phyloP scores from a whole-genome alignment of 2,888 invertebrate species.

The Drosophila buzzatii region DNA sequence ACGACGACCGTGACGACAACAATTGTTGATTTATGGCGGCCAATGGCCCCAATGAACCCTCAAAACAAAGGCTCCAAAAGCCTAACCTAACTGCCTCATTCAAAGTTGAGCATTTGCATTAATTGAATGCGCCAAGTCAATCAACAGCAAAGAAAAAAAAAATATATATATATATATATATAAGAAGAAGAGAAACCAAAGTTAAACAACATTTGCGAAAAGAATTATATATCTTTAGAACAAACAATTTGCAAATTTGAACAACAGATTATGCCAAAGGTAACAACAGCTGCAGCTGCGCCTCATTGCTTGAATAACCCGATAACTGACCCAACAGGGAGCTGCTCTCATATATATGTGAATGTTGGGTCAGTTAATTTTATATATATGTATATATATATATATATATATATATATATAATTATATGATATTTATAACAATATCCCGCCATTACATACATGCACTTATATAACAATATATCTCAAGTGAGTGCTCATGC shows the following conservation, averaged over 20 bases:
- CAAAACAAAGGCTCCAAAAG: not conserved
- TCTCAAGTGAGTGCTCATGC: too few relatives aligned
- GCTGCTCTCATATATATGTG: not conserved
- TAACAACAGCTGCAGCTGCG: not conserved
- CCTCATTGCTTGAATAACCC: too few relatives aligned
- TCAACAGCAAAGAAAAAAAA: not conserved
- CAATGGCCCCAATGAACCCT: conserved; percentile 47
- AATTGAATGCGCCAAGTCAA: conserved; percentile 37
- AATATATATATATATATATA: not conserved
- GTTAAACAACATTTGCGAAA: conserved; percentile 1
- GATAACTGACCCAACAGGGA: not conserved
- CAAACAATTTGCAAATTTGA: conserved; percentile 1
- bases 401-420: not conserved
- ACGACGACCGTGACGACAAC: conserved; percentile 31
- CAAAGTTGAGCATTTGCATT: conserved; percentile 28
- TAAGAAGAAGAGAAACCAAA: not conserved
- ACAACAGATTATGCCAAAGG: not conserved
- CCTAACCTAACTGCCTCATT: not conserved
- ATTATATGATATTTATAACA: not conserved
- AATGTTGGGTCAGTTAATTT: too few relatives aligned
- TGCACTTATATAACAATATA: too few relatives aligned
- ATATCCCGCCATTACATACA: not conserved
- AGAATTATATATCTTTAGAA: not conserved
- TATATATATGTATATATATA: not conserved
- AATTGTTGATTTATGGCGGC: conserved; percentile 61